Conservation (phyloP, 2,888 invertebrate species). For the Spatulosminthurus flaviceps region DNA sequence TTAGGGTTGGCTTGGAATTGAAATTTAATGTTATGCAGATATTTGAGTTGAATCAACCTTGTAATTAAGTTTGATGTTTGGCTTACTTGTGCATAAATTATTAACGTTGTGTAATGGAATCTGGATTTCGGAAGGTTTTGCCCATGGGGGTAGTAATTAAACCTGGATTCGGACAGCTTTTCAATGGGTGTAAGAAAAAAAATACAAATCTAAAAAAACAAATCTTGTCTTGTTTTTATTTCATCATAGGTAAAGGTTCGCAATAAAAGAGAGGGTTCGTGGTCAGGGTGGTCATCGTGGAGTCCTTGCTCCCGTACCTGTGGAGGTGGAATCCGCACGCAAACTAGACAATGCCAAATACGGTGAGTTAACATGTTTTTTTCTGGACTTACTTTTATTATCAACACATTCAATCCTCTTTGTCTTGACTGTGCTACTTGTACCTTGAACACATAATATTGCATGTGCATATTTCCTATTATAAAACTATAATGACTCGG, state of each 20-base stretch:
- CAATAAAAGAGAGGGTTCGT: conserved; percentile 55
- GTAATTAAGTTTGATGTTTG: not conserved
- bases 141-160: conserved; percentile 1
- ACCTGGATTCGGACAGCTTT: not conserved
- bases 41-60: not conserved
- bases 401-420: not conserved
- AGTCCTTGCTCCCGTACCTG: conserved; percentile 52
- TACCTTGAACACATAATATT: too few species aligned
- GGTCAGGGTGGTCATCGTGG: conserved; percentile 54
- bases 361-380: conserved; percentile 42
- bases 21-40: not conserved
- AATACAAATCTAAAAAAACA: too few species aligned
- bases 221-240: conserved; percentile 15
- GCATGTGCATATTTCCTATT: too few species aligned
- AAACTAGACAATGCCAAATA: conserved; percentile 54
- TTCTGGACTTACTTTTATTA: not conserved
- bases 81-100: too few species aligned
- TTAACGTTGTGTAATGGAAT: not conserved
- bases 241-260: conserved; percentile 52
- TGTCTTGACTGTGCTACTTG: not conserved
- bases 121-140: not conserved
- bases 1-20: not conserved
- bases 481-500: too few species aligned
- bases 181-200: not conserved
- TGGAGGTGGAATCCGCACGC: conserved; percentile 54